Base-by-base conservation (phyloP, 2,888 invertebrate genomes). In the Amiota mariae region DNA sequence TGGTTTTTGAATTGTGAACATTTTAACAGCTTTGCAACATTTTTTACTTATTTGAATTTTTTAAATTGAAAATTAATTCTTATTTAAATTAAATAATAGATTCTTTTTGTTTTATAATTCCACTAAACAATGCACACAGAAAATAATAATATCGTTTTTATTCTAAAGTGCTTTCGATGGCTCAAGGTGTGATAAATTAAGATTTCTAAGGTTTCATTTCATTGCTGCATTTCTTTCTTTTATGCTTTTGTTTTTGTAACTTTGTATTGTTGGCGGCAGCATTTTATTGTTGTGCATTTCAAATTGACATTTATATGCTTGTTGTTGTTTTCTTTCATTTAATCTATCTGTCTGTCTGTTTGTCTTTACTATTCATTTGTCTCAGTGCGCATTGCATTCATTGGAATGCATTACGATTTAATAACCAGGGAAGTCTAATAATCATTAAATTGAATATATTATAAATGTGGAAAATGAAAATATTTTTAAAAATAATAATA, bases 191-290 rank as follows among this genome's bases (percentile, higher is more conserved):
- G 85, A 87, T 87, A 85, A 80, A 82, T 84, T 79, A 73, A 2
- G 36, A 81, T 79, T 86, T 82, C 75, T 87, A 87, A 72, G 86
- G 86, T 80, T 86, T 86, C 87, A 79, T 85, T 82, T 36, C 36
- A 36, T 36, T 77, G 78, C 73, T 82, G 79, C 83, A 85, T 80
- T 84, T 71, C 36, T 36, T 24, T 49, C 61, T 49, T 71, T 59
- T 81, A 74, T 80, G 67, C 76, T 71, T 47, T 51, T 66, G 49
- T 20, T 15, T 72, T 57, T 57, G 57, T 20, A 9, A n/a, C 36
- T 70, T 57, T 71, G 70, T 73, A 76, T 76, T 73, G 68, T 6
- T 36, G 36, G 36, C 8, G 36, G 36, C 36, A 36, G 36, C 36
- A 36, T 36, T 36, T 36, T 36, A 36, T 36, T 18, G 75, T 77